Percentiles rank a stretch among this genome's conserved stretches.
Conservation (phyloP, 2,113 vertebrate genomes). For the Choloepus hoffmanni region DNA sequence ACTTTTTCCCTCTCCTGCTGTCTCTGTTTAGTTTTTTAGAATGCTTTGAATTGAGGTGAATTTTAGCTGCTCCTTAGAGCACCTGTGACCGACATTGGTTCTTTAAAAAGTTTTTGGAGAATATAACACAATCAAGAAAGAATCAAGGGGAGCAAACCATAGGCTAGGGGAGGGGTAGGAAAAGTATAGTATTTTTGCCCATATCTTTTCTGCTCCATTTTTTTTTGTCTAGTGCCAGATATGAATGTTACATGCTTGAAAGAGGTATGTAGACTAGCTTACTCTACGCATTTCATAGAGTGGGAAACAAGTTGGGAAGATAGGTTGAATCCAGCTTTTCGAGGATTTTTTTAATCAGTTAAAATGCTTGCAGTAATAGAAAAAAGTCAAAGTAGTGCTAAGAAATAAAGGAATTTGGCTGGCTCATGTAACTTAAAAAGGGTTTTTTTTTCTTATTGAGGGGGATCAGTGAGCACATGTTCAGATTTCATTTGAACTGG, state of each 20-base stretch:
- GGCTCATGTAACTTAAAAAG: background rate
- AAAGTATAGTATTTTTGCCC: background rate
- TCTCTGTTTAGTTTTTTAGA: slow-evolving; percentile 38
- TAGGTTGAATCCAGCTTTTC: background rate
- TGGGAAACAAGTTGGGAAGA: background rate
- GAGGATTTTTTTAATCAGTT: background rate
- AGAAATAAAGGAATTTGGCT: background rate
- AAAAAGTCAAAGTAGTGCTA: background rate
- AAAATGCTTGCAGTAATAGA: background rate
- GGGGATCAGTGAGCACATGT: no score
- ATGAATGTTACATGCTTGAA: background rate
- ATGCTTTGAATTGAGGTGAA: background rate
- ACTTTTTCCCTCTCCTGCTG: background rate
- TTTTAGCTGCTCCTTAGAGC: background rate
- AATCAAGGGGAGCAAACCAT: background rate
- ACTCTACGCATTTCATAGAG: background rate
- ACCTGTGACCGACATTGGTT: background rate
- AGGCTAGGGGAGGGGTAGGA: no score
- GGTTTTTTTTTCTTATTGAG: background rate
- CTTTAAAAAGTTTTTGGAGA: background rate
- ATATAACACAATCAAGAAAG: background rate
- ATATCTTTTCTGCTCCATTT: background rate
- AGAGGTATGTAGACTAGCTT: background rate
- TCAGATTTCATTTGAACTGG: background rate
- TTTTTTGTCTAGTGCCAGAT: background rate